Conservation (phyloP, 2,888 invertebrate species). For the Orthosia gothica region DNA sequence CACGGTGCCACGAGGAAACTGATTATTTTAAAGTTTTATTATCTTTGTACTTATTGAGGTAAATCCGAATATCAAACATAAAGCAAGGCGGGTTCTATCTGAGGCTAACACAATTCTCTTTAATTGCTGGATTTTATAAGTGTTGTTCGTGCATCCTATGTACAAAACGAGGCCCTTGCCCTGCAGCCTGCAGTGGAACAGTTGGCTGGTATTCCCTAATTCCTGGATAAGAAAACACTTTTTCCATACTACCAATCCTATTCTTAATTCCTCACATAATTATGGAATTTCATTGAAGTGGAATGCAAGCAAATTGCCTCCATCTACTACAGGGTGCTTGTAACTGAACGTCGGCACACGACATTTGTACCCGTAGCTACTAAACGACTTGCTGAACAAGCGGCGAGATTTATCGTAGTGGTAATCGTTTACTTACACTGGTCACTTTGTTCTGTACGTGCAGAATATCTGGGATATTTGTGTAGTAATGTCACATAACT, state of each 20-base stretch:
- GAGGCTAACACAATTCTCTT: too few relatives aligned
- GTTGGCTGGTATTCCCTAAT: too few relatives aligned
- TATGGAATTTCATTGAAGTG: slow-evolving; percentile 33
- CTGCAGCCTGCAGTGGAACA: too few relatives aligned
- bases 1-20: background rate
- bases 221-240: background rate
- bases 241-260: background rate
- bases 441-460: slow-evolving; percentile 40
- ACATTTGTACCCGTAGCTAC: slow-evolving; percentile 64
- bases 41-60: too few relatives aligned
- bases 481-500: slow-evolving; percentile 22
- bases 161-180: too few relatives aligned
- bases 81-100: too few relatives aligned
- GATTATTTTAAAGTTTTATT: background rate
- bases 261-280: background rate
- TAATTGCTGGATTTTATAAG: too few relatives aligned
- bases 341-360: slow-evolving; percentile 18
- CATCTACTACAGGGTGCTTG: slow-evolving; percentile 33
- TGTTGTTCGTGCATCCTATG: too few relatives aligned
- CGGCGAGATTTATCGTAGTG: slow-evolving; percentile 49
- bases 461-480: slow-evolving; percentile 34
- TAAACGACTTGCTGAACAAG: slow-evolving; percentile 58
- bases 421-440: slow-evolving; percentile 54
- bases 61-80: too few relatives aligned
- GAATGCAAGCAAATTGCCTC: slow-evolving; percentile 34